Conservation (phyloP, 2,888 invertebrate species). For the Dusona sp. region DNA sequence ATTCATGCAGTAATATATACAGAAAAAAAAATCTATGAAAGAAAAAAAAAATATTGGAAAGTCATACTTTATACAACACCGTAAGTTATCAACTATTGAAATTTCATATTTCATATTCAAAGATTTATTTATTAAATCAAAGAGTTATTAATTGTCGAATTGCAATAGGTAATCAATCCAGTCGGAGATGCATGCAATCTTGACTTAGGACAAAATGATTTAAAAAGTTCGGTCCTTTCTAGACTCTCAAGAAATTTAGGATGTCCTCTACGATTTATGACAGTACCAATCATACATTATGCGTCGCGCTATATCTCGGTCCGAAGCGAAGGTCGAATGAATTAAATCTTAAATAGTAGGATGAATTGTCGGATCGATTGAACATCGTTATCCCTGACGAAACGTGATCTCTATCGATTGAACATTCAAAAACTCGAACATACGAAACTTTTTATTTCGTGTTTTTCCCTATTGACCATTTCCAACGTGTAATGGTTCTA, state of each 20-base stretch:
- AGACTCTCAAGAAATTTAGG: background rate
- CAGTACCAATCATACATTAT: background rate
- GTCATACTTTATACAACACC: background rate
- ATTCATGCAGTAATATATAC: background rate
- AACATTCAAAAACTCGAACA: background rate
- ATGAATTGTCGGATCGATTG: background rate
- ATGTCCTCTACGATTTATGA: constrained; percentile 3
- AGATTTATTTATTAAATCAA: background rate
- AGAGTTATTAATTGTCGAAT: background rate
- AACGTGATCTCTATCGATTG: too few species aligned
- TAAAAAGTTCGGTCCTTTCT: background rate
- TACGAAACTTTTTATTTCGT: background rate
- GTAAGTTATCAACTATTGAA: background rate
- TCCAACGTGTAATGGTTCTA: background rate
- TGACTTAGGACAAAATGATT: background rate
- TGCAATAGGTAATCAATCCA: background rate
- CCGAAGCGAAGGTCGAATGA: background rate
- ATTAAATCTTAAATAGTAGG: background rate
- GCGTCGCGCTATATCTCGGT: background rate
- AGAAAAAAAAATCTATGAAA: background rate
- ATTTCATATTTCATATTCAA: background rate
- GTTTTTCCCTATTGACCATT: background rate
- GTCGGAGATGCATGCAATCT: background rate
- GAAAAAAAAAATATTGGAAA: background rate
- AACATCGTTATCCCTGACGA: background rate